Conservation (phyloP, 2,888 invertebrate species). For the Amphimallon solstitiale region DNA sequence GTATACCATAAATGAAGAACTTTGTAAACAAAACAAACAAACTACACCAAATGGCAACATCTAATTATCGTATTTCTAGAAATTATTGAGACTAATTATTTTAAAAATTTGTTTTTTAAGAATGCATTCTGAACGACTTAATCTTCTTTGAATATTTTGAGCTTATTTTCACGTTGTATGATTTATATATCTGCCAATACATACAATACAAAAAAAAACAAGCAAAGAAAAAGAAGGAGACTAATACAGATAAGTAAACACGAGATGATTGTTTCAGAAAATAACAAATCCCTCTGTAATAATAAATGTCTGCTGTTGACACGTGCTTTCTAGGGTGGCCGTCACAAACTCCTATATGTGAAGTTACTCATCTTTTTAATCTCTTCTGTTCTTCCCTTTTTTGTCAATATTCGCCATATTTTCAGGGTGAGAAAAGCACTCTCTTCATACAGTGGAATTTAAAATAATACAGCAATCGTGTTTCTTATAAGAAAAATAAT, state of each 20-base stretch:
- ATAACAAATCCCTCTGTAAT: conserved; percentile 49
- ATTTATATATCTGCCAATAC: conserved; percentile 9
- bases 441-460: conserved; percentile 5
- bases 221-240: conserved; percentile 11
- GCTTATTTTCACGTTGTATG: conserved; percentile 3
- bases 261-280: conserved; percentile 50
- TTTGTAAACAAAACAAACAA: too few relatives aligned
- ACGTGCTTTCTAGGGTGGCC: conserved; percentile 50
- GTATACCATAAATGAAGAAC: too few relatives aligned
- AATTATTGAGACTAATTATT: too few relatives aligned
- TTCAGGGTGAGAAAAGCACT: conserved; percentile 40
- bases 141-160: too few relatives aligned
- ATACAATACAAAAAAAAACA: conserved; percentile 9
- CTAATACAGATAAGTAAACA: conserved; percentile 48
- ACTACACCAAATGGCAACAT: too few relatives aligned
- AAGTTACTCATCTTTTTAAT: conserved; percentile 50
- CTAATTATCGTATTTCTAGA: too few relatives aligned
- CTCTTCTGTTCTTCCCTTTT: conserved; percentile 44
- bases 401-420: conserved; percentile 34
- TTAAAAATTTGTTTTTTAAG: too few relatives aligned
- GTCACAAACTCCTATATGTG: conserved; percentile 43
- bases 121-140: too few relatives aligned
- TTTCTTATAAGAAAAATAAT: too few relatives aligned
- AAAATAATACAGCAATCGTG: too few relatives aligned
- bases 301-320: conserved; percentile 50